Base-by-base conservation (phyloP, 30 jellyfish, hydroid and myxozoan species). In the Hydractinia symbiolongicarpus region DNA sequence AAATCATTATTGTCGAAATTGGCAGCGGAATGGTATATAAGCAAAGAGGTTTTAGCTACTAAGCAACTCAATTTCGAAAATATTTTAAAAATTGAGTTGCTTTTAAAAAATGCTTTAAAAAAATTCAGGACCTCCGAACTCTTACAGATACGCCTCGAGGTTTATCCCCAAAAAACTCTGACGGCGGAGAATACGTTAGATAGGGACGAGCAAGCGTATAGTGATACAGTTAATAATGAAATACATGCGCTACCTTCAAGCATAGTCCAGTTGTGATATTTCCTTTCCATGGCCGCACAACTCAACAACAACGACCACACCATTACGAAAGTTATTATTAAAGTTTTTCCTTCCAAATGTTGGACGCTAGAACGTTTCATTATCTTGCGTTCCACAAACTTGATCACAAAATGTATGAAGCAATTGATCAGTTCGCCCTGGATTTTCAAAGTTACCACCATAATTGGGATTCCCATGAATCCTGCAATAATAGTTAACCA, bases 391-490 rank as follows among this genome's bases (percentile, higher is more conserved):
- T 71, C 81, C 57, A 71, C 10, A 8, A 54, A 5, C 81, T 5
- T 51, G 4, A 71, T n/a, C 14, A 9, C 57, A 10, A 71, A 17
- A 8, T 21, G n/a, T 7, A 71, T n/a, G 8, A 51, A 6, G 56
- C 50, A 15, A 53, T n/a, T 53, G 40, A 71, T 49, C 10, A 71
- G 81, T 17, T 71, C 81, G n/a, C 81, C 81, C 17, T 21, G 44
- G 8, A 5, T 53, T 51, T 53, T 71, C 50, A 71, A 71, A 20
- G 81, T 71, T 8, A 71, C 9, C 40, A 71, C 61, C 81, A 71
- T 71, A 7, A 71, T 8, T 0, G 81, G 81, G 10, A 71, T 71
- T 7, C 81, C 81, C 7, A 71, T 51, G 60, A 71, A 17, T 7
- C 56, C 81, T 8, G 60, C 30, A 8, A 71, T 1, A 40, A 71